Conservation (phyloP, 2,888 invertebrate species). For the Tachina grossa region DNA sequence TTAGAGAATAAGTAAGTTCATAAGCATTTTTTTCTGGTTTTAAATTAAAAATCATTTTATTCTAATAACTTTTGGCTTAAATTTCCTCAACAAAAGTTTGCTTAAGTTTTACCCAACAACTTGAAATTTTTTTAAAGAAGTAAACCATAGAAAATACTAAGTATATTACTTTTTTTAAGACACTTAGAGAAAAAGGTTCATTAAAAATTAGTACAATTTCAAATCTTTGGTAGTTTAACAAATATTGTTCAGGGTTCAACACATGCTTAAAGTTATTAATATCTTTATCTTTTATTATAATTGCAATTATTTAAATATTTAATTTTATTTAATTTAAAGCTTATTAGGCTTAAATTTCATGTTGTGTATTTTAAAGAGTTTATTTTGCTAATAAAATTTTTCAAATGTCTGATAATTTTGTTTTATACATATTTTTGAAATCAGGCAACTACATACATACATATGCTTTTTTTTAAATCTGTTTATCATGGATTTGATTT, state of each 20-base stretch:
- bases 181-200: constrained; percentile 57
- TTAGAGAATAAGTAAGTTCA: too few relatives aligned
- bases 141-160: neutral
- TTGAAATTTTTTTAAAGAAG: neutral
- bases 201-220: constrained; percentile 42
- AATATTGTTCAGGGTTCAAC: neutral
- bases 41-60: too few relatives aligned
- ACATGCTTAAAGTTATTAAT: too few relatives aligned
- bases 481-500: constrained; percentile 28
- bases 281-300: constrained; percentile 10
- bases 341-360: neutral
- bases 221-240: neutral
- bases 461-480: constrained; percentile 21
- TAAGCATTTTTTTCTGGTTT: too few relatives aligned
- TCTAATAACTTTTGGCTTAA: neutral
- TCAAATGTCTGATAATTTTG: constrained; percentile 3
- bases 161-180: constrained; percentile 1
- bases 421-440: neutral
- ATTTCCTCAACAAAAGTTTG: neutral
- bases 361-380: constrained; percentile 37
- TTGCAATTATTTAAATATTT: constrained; percentile 2
- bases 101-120: neutral
- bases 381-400: neutral
- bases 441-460: constrained; percentile 62
- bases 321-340: constrained; percentile 1